Evolutionary conservation across 53 echinoderm and acorn worm species (phyloP), one percentile per base, ranked within the genome.

Genomic region (Henricia sp.): DNA sequence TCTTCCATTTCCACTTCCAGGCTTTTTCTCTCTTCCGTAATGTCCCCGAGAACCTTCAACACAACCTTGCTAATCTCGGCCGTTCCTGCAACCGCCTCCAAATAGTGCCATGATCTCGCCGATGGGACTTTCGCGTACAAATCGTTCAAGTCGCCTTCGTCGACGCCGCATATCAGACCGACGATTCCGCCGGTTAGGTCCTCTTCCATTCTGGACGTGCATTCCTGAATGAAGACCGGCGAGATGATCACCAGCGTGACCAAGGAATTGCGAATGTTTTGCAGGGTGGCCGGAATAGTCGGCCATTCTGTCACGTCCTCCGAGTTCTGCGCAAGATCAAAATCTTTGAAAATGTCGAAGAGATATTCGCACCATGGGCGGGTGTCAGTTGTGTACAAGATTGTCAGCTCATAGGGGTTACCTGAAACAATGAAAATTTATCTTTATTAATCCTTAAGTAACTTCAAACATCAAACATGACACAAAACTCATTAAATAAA

Each of bases 321-420:
- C 2, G 93, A 93, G 80, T 95, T 91, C 89, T 91, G 91, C 52
- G 86, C 71, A 67, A 95, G 68, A 8, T 95, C 93, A 57, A 77
- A 95, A 1, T 93, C 89, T 40, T 92, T 85, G 72, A 95, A 95
- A 57, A 95, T 73, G 78, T 95, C 96, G 70, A 93, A 96, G 46
- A 96, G 93, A 64, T 93, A 96, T 44, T 96, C 96, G 37, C 96
- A 96, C 96, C 96, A 96, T 54, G 75, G 83, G 33, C 57, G 63
- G 50, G 91, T 92, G 77, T 96, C 96, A 12, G 85, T 83, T 66
- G 92, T 90, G 86, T 92, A 96, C 70, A 96, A 68, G 71, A 96
- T 96, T 53, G 89, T 96, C 60, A 96, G 77, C 41, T 96, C 94
- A 67, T 69, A 96, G 21, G 78, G 77, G 38, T 70, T 83, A 76